Conservation (phyloP, 2,797 vertebrate species). For the Taeniopygia guttata region DNA sequence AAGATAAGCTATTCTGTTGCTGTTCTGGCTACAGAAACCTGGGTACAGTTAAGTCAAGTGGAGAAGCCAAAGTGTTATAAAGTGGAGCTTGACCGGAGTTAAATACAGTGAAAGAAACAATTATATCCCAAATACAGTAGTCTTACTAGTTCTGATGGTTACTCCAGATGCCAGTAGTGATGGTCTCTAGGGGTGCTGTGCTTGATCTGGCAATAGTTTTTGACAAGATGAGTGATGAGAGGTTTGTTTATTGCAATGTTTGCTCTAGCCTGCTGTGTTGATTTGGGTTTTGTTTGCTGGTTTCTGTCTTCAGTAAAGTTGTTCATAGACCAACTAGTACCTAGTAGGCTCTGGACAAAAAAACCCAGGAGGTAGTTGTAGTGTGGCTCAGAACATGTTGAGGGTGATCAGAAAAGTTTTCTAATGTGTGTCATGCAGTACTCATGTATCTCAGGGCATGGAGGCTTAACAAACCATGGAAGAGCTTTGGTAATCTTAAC, state of each 20-base stretch:
- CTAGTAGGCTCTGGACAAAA: background rate
- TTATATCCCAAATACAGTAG: background rate
- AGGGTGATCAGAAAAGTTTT: background rate
- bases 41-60: background rate
- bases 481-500: background rate
- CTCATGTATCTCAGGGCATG: background rate
- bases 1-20: background rate
- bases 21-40: background rate
- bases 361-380: background rate
- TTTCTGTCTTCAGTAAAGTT: background rate
- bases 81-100: background rate
- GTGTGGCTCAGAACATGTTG: background rate
- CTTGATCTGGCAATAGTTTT: background rate
- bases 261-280: background rate
- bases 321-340: background rate
- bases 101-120: background rate
- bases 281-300: background rate
- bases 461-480: background rate
- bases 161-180: background rate
- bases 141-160: background rate
- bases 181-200: background rate
- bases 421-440: background rate
- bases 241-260: rapidly evolving
- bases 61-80: background rate
- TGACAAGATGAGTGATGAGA: background rate